phyloP scores from a whole-genome alignment of 2,888 invertebrate species.

The Rhagonycha lutea region DNA sequence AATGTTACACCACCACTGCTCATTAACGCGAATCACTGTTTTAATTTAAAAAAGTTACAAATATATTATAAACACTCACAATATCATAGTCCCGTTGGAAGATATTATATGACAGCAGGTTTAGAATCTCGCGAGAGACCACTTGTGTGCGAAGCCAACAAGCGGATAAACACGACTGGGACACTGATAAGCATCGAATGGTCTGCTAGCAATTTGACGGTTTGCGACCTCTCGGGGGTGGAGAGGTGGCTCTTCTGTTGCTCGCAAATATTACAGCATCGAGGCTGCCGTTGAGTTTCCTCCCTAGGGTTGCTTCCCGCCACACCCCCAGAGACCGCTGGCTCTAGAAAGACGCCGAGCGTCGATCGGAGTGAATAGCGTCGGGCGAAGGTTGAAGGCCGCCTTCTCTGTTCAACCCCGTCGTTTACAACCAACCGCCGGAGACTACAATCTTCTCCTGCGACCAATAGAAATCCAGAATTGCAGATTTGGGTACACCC shows the following conservation, averaged over 20 bases:
- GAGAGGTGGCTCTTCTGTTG: constrained; percentile 42
- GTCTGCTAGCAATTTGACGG: constrained; percentile 49
- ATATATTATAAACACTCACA: constrained; percentile 19
- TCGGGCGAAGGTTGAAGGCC: constrained; percentile 42
- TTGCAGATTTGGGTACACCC: constrained; percentile 41
- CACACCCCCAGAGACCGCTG: constrained; percentile 56
- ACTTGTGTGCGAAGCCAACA: constrained; percentile 47
- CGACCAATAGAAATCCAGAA: constrained; percentile 39
- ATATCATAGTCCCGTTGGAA: constrained; percentile 35
- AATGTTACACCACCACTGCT: constrained; percentile 16
- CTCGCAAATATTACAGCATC: constrained; percentile 38
- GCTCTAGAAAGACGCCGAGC: constrained; percentile 54
- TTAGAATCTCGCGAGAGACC: constrained; percentile 50
- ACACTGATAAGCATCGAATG: constrained; percentile 53
- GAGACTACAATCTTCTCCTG: constrained; percentile 39
- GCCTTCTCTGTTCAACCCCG: constrained; percentile 39
- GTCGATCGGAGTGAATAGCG: constrained; percentile 38
- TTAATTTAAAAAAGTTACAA: background rate
- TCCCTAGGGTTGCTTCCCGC: constrained; percentile 60
- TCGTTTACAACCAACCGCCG: constrained; percentile 45
- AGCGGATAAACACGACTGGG: constrained; percentile 54
- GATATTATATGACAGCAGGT: constrained; percentile 36
- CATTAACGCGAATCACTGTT: constrained; percentile 20
- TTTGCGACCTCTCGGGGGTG: constrained; percentile 50
- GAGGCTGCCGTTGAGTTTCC: constrained; percentile 46